Conservation (phyloP, 2,888 invertebrate genomes). For the Muscina levida region DNA sequence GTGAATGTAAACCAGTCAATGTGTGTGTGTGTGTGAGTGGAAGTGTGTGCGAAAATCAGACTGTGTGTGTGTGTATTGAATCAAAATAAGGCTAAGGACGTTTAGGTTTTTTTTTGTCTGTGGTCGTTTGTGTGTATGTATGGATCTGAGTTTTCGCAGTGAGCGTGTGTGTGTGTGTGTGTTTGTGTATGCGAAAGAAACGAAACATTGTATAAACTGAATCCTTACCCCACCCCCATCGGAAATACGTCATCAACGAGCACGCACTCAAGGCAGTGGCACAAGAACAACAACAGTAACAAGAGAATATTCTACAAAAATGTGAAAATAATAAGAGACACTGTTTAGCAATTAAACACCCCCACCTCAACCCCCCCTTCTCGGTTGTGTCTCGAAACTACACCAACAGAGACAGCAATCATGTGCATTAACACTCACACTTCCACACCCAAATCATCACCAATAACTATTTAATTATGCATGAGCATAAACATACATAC, state of each 20-base stretch:
- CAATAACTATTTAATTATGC: conserved; percentile 32
- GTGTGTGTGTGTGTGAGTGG: conserved; percentile 17
- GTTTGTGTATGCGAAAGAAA: conserved; percentile 14
- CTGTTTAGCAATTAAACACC: conserved; percentile 13
- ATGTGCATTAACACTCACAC: no score
- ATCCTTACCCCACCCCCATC: neutral
- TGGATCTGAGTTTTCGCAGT: neutral
- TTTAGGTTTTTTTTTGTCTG: conserved; percentile 37
- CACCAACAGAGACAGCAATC: neutral
- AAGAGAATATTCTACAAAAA: neutral
- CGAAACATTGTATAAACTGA: conserved; percentile 1
- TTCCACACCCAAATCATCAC: conserved; percentile 13
- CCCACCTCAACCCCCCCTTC: neutral
- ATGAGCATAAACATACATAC: conserved; percentile 31
- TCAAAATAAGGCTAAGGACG: conserved; percentile 66
- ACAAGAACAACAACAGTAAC: conserved; percentile 24
- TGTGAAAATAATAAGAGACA: conserved; percentile 7
- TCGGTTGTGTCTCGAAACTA: no score
- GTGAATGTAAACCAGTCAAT: conserved; percentile 16
- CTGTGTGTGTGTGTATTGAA: conserved; percentile 26
- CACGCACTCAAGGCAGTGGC: conserved; percentile 34
- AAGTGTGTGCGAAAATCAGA: neutral
- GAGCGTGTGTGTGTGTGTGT: neutral
- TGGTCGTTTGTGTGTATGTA: conserved; percentile 15
- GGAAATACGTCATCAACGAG: conserved; percentile 55